Conservation (phyloP, 2,888 invertebrate species). For the Noctua janthe region DNA sequence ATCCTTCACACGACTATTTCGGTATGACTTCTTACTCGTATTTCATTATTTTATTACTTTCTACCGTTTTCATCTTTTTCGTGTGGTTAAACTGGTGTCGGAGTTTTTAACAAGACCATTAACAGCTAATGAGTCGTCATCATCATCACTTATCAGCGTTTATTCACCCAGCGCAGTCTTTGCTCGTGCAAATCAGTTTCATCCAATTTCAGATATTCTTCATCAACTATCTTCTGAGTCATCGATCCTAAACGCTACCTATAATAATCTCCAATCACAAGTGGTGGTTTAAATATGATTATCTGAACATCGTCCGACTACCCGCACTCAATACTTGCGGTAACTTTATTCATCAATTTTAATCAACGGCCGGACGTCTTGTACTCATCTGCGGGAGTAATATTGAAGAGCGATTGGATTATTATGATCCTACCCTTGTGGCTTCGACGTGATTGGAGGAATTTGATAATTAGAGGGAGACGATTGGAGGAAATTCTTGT, state of each 20-base stretch:
- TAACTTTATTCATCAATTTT: conserved; percentile 76
- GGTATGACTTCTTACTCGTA: neutral
- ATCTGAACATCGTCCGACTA: conserved; percentile 37
- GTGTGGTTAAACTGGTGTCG: too few species aligned
- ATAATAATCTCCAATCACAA: conserved; percentile 39
- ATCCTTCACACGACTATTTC: neutral
- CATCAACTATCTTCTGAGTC: neutral
- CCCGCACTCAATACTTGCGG: conserved; percentile 58
- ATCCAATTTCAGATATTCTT: neutral
- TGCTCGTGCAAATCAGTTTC: neutral
- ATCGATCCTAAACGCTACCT: conserved; percentile 14
- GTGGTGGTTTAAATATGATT: conserved; percentile 39
- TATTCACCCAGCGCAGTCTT: neutral
- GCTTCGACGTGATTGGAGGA: conserved; percentile 39
- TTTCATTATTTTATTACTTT: neutral
- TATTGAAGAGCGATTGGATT: conserved; percentile 51
- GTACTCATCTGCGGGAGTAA: conserved; percentile 61
- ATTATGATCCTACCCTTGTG: conserved; percentile 28
- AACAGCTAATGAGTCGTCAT: neutral
- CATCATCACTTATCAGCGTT: neutral
- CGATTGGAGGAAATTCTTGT: conserved; percentile 25
- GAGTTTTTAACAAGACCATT: neutral
- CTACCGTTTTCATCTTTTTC: neutral
- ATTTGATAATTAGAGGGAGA: conserved; percentile 36
- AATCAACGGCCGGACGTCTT: conserved; percentile 66